Evolutionary conservation across 2,888 invertebrate genomes (phyloP), one percentile per base, ranked within the genome.

Genomic region (Glaucopsyche alexis): DNA sequence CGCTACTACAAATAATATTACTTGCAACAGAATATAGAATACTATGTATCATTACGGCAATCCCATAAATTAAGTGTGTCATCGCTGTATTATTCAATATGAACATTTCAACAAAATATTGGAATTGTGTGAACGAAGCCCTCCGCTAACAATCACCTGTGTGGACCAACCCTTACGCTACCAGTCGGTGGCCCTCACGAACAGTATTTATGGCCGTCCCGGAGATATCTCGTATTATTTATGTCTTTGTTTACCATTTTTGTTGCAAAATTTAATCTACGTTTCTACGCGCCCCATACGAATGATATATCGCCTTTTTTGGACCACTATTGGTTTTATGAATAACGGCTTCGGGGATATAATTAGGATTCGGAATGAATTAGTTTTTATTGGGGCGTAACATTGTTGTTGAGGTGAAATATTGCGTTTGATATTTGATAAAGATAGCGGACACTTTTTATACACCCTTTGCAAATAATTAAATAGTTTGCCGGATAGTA

Each of bases 221-320:
- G 77, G 76, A 81, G 86, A 87, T 89, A 88, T 86, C 82, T 80
- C 81, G 81, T 83, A 86, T 89, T 87, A 90, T 91, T 91, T 90
- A 90, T 88, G 90, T 87, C 87, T 87, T 83, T 85, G 87, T 88
- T 88, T 84, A 86, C 83, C 81, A 83, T 85, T 85, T 86, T 84
- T 83, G 82, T 73, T 71, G 74, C 74, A 75, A 69, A 75, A 76
- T 74, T 71, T 71, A 74, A 74, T 74, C 73, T 74, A 72, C 71
- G 60, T 64, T 72, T 72, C 50, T 60, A 73, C 73, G 66, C 67
- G 73, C 69, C 67, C 52, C 66, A 42, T 67, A 50, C 67, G 66
- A 47, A 19, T 69, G 69, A 69, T 69, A 49, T 69, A 72, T 67
- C 50, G 66, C 50, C 66, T 69, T 65, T 65, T 65, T 69, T 69